These are phyloP conservation scores for Conus betulinus DNA, from an alignment of 1,140 invertebrate genomes.

Conservation along the genomic window DNA sequence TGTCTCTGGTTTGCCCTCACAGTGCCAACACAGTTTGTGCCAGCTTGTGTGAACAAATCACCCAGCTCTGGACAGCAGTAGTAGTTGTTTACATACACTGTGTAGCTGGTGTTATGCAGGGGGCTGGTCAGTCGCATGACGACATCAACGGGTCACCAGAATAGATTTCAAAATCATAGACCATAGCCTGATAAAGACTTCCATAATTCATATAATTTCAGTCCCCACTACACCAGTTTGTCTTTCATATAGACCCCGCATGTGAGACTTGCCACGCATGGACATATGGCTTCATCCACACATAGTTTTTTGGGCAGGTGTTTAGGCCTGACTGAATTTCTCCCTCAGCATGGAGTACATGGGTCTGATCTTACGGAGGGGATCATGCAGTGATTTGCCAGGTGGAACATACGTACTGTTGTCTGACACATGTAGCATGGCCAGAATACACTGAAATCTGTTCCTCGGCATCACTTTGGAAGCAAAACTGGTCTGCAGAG, in stretches of 20 bases:
- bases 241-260: slow-evolving; percentile 52
- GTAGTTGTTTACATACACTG: slow-evolving; percentile 45
- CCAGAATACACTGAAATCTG: slow-evolving; percentile 20
- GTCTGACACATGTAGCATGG: slow-evolving; percentile 28
- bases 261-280: slow-evolving; percentile 38
- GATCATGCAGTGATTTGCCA: slow-evolving; percentile 26
- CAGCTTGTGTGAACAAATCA: not conserved
- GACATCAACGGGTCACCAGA: slow-evolving; percentile 29
- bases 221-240: slow-evolving; percentile 60
- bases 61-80: slow-evolving; percentile 41
- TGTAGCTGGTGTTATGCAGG: slow-evolving; percentile 7
- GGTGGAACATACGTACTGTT: slow-evolving; percentile 27
- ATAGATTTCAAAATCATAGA: slow-evolving; percentile 48
- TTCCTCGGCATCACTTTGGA: not conserved
- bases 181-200: slow-evolving; percentile 47
- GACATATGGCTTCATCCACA: slow-evolving; percentile 58
- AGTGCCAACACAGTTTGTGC: slow-evolving; percentile 22
- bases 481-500: not conserved
- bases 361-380: slow-evolving; percentile 39
- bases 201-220: slow-evolving; percentile 52
- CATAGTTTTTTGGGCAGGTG: slow-evolving; percentile 32
- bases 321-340: not conserved
- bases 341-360: slow-evolving; percentile 26
- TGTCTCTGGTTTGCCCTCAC: slow-evolving; percentile 13
- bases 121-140: not conserved